phyloP scores from a whole-genome alignment of 2,888 invertebrate genomes.

The Leucophenga montana region DNA sequence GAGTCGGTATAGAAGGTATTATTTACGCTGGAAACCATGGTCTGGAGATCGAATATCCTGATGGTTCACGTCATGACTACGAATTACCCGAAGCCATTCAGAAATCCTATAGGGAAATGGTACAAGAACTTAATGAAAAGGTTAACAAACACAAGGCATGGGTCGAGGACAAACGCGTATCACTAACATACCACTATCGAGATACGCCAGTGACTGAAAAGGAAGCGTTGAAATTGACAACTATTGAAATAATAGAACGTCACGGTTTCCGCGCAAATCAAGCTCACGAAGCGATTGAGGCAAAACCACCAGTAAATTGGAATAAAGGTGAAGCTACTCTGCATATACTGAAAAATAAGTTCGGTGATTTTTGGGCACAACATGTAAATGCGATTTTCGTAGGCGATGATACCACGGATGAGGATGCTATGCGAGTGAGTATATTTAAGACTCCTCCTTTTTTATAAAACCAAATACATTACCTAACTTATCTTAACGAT shows the following conservation, averaged over 20 bases:
- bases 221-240: slow-evolving; percentile 75
- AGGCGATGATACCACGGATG: slow-evolving; percentile 91
- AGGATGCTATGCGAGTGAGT: slow-evolving; percentile 89
- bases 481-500: slow-evolving; percentile 16
- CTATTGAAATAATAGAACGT: slow-evolving; percentile 77
- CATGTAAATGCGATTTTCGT: slow-evolving; percentile 85
- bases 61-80: slow-evolving; percentile 82
- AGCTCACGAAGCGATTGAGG: slow-evolving; percentile 83
- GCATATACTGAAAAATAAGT: slow-evolving; percentile 81
- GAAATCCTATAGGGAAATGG: slow-evolving; percentile 77
- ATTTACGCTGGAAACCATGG: slow-evolving; percentile 86
- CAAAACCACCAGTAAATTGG: slow-evolving; percentile 81
- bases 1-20: slow-evolving; percentile 75
- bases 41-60: slow-evolving; percentile 82
- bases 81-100: slow-evolving; percentile 80
- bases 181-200: slow-evolving; percentile 82
- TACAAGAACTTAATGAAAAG: slow-evolving; percentile 78
- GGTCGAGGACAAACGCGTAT: slow-evolving; percentile 84
- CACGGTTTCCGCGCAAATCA: slow-evolving; percentile 79
- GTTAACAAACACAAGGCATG: slow-evolving; percentile 79
- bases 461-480: not conserved
- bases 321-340: slow-evolving; percentile 78
- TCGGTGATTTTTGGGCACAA: slow-evolving; percentile 82
- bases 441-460: not conserved
- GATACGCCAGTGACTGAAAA: slow-evolving; percentile 78